A percentile compares a stretch with the other conserved stretches of the same genome.
Conservation (phyloP, 2,888 invertebrate species). For the Lymantria dispar region DNA sequence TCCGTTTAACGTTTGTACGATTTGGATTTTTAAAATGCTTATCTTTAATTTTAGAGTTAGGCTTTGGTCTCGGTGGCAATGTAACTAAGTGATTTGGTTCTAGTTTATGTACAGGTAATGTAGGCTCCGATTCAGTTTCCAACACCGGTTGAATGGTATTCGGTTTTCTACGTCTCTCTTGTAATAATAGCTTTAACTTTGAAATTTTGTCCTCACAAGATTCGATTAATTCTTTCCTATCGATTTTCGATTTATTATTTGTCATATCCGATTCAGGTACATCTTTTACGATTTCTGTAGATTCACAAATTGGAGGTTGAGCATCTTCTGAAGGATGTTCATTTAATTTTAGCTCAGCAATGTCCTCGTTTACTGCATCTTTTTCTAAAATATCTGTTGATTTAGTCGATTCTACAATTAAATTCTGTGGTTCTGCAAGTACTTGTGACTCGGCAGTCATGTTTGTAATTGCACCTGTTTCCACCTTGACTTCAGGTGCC, state of each 20-base stretch:
- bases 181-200: slow-evolving; percentile 56
- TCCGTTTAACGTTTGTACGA: slow-evolving; percentile 40
- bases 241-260: slow-evolving; percentile 12
- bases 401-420: not conserved
- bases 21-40: slow-evolving; percentile 51
- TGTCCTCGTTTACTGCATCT: not conserved
- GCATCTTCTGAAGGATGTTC: not conserved
- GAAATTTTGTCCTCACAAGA: slow-evolving; percentile 67
- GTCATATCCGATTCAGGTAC: slow-evolving; percentile 20
- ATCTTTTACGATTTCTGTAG: slow-evolving; percentile 35
- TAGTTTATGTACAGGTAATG: not conserved
- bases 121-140: not conserved
- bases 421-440: not conserved
- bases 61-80: slow-evolving; percentile 26
- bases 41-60: slow-evolving; percentile 35
- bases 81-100: slow-evolving; percentile 15
- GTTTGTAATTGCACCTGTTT: not conserved
- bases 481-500: not conserved
- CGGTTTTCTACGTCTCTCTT: slow-evolving; percentile 39
- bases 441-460: not conserved
- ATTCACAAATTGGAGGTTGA: slow-evolving; percentile 17
- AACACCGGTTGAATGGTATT: slow-evolving; percentile 1
- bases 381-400: not conserved
- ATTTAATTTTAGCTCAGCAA: not conserved
- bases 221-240: slow-evolving; percentile 44